Base-by-base conservation (phyloP, 37 sponge, comb jelly and placozoan genomes). In the Hexactinellida sp. region DNA sequence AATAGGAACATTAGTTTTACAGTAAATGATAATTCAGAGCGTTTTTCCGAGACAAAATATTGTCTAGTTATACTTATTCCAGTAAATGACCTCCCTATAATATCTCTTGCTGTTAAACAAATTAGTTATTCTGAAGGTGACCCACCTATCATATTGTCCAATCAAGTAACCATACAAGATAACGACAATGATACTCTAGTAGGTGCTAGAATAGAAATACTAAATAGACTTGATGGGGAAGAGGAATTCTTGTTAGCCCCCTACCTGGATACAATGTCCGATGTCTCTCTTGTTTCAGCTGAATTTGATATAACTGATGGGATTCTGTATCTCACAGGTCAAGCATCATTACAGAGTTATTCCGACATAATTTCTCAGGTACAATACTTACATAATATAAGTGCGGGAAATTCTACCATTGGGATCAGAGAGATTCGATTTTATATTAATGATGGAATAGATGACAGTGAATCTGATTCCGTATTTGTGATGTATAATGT, bases 371-470 rank as follows among this genome's bases (percentile, higher is more conserved):
- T 93, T 16, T 51, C 37, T 19, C 19, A 85, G 55, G 34, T 89
- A 9, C 76, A 83, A n/a, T 93, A 93, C 32, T n/a, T n/a, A n/a
- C 37, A 86, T 9, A 90, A 93, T 71, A 9, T 47, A 39, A 54
- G 86, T 41, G 76, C 1, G 10, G 47, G 36, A 0, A 84, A 37
- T 38, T 91, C 93, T 19, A 39, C 84, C 19, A 10, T 51, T 5
- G 35, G 36, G 1, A 39, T 23, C 0, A 82, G 93, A 39, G 39
- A 76, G 36, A 88, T 94, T 1, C 55, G 36, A 36, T 86, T 91
- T 39, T 82, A 85, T 28, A 89, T 91, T 35, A 87, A 54, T 54
- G 94, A 94, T 86, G 90, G 89, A 0, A 37, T 34, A 7, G 3
- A 41, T 28, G 82, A 38, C 36, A 84, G 55, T 25, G n/a, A 86